Evolutionary conservation across 2,797 vertebrate species (phyloP), one percentile per base, ranked within the genome.

Genomic region (Lepilemur septentrionalis): DNA sequence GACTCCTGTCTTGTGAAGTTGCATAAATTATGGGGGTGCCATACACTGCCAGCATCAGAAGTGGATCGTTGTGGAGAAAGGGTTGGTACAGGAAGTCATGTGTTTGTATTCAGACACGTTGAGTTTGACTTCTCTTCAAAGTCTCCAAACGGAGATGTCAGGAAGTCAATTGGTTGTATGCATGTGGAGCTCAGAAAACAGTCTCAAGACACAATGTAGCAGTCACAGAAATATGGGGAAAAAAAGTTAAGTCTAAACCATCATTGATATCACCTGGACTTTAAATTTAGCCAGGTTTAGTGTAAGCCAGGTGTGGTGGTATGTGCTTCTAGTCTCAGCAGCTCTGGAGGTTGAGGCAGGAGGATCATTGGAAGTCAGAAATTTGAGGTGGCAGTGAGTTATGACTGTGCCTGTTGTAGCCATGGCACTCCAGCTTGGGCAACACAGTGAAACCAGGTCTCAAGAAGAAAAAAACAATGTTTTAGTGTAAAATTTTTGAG

Each of bases 41-140:
- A 1, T 12, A 12, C 0, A 5, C 28, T 17, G 0, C 46, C 32
- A 12, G 1, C 17, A 3, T 7, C 28, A 14, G 48, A 41, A 63
- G 20, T 13, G 30, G 84, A 55, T n/a, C 32, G 7, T 61, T 81
- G 4, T 4, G 13, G 3, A 2, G 15, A 18, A 18, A 17, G 9
- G 50, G 15, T 32, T 35, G 32, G 46, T n/a, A 14, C 22, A 25
- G 50, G 30, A 23, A 61, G 12, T 30, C 43, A 4, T 0, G 30
- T 52, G 18, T 35, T 88, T 41, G 6, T 46, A 15, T 81, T 59
- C 35, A 70, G 32, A 8, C 22, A 7, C 13, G 38, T 28, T 55
- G 50, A 73, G 14, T 67, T 20, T 55, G 57, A 43, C 48, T 15
- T 80, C 17, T 72, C 50, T 70, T 75, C 14, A 32, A 70, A 52